Base-by-base conservation (phyloP, 2,113 vertebrate genomes). In the Ptychochromis oligacanthus region DNA sequence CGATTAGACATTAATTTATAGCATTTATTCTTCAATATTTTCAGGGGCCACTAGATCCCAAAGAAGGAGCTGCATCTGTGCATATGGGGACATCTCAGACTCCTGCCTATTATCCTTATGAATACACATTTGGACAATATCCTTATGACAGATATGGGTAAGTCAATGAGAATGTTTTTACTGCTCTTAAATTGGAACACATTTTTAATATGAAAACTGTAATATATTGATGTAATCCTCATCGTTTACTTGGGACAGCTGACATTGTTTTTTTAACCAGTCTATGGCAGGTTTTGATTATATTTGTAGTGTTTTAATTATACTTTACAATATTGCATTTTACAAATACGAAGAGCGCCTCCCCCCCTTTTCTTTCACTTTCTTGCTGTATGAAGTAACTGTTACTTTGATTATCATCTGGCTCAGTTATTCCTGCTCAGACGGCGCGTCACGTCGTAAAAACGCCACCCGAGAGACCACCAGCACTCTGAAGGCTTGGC, bases 391-490 rank as follows among this genome's bases (percentile, higher is more conserved):
- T 34, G 2, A 72, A 10, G 18, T 72, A 72, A 76, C 58, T 60
- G n/a, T 59, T 22, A 5, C 31, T n/a, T 56, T 6, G 14, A 18
- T 10, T 34, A 1, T n/a, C 38, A 43, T 75, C 74, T 26, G 81
- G 22, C 7, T 89, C 85, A 99, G 98, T 92, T 98, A 98, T 59
- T 96, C 97, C 13, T 95, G 97, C 40, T 95, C 97, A 87, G 98
- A 99, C 43, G 95, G 97, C 9, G 96, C 97, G 34, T 96, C 97
- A 0, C 94, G 98, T 28, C 96, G 98, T 58, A 99, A 99, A 91
- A 99, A 99, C 6, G 97, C 98, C 75, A 99, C 98, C 4, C 93
- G 98, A 1, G 98, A 99, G 93, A 99, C 98, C 12, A 99, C 98
- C 28, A 98, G 97, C 91, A 98, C 97, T 0, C 92, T 98, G 75